phyloP scores from a whole-genome alignment of 2,888 invertebrate genomes.

The Sceliomorpha sp. region DNA sequence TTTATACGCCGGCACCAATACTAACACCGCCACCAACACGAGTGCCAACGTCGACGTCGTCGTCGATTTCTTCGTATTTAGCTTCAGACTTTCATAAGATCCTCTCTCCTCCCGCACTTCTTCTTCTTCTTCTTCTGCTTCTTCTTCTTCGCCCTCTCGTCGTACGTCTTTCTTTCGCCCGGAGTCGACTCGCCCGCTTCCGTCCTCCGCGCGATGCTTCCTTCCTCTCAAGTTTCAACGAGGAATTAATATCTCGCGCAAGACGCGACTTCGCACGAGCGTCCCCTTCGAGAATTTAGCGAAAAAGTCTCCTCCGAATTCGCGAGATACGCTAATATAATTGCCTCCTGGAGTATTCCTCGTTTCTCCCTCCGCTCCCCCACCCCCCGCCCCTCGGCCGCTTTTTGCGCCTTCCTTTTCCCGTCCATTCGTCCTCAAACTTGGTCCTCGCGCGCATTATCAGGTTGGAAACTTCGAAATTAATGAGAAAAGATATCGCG shows the following conservation, averaged over 20 bases:
- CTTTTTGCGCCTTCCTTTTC: constrained; percentile 14
- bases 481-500: constrained; percentile 29
- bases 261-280: constrained; percentile 58
- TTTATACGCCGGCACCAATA: constrained; percentile 27
- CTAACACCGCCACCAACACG: too few relatives aligned
- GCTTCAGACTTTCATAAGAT: constrained; percentile 51
- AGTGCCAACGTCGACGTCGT: too few relatives aligned
- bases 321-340: constrained; percentile 49
- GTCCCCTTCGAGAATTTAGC: constrained; percentile 44
- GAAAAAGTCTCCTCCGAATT: constrained; percentile 29
- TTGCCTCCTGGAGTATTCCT: constrained; percentile 15
- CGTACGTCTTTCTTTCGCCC: constrained; percentile 44
- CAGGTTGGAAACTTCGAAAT: constrained; percentile 32
- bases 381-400: too few relatives aligned
- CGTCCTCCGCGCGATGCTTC: constrained; percentile 30
- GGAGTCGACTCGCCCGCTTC: constrained; percentile 14
- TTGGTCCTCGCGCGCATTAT: constrained; percentile 34
- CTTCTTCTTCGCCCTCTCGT: constrained; percentile 30
- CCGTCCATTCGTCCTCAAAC: constrained; percentile 20
- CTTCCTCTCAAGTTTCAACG: constrained; percentile 63
- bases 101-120: constrained; percentile 23
- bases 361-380: constrained; percentile 6
- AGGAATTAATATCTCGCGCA: constrained; percentile 69
- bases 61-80: constrained; percentile 45
- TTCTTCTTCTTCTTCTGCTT: too few relatives aligned